Evolutionary conservation across 2,888 invertebrate species (phyloP).

Genomic region (Tetragonisca angustula): DNA sequence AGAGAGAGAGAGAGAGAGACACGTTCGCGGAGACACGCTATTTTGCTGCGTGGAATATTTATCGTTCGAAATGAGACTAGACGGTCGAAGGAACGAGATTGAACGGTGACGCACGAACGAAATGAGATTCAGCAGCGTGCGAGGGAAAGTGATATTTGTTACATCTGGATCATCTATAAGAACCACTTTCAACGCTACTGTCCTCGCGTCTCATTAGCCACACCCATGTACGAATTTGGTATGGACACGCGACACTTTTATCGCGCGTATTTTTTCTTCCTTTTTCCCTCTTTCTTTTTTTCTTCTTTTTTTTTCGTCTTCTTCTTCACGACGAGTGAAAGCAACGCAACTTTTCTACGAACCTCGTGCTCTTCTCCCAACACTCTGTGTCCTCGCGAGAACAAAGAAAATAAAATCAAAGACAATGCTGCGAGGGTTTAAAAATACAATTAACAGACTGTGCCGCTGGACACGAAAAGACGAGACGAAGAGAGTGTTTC

Average conservation of each 20-base stretch:
- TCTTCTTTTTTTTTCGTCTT: too few species aligned
- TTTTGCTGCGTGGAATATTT: neutral
- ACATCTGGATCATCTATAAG: conserved; percentile 48
- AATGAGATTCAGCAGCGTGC: conserved; percentile 30
- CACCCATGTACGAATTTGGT: conserved; percentile 43
- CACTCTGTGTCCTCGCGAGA: too few species aligned
- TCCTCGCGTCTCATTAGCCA: conserved; percentile 47
- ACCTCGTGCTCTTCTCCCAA: neutral
- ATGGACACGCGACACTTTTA: conserved; percentile 15
- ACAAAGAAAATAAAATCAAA: neutral
- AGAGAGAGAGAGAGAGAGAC: neutral
- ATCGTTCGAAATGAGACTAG: neutral
- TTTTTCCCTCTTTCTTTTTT: too few species aligned
- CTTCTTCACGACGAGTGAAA: neutral
- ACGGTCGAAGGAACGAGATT: conserved; percentile 8
- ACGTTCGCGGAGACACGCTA: neutral
- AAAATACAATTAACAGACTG: neutral
- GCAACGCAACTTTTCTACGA: neutral
- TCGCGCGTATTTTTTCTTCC: neutral
- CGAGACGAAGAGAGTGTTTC: neutral
- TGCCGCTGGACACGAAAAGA: neutral
- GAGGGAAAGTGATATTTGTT: conserved; percentile 59
- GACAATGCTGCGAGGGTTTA: neutral
- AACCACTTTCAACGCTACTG: conserved; percentile 58
- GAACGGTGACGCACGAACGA: conserved; percentile 25